Conservation (phyloP, 2,888 invertebrate species). For the Sacculina carcini region DNA sequence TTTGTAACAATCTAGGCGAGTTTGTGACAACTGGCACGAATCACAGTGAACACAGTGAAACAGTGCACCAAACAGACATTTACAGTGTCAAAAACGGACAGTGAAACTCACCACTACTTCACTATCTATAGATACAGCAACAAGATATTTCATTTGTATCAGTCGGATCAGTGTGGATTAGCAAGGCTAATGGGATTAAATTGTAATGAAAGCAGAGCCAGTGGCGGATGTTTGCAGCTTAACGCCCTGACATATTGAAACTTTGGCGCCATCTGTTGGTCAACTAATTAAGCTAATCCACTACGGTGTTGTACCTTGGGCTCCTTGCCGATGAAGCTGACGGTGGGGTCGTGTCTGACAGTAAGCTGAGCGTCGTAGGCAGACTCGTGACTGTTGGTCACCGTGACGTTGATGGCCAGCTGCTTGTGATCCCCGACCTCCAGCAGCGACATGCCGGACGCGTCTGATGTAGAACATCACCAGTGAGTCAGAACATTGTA, state of each 20-base stretch:
- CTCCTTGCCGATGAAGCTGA: slow-evolving; percentile 47
- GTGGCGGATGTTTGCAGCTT: no score
- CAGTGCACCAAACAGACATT: not conserved
- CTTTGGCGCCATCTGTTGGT: no score
- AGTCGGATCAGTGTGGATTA: no score
- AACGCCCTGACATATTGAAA: no score
- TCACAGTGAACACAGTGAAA: slow-evolving; percentile 2
- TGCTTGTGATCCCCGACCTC: slow-evolving; percentile 46
- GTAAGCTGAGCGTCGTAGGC: slow-evolving; percentile 66
- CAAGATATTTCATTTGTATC: no score
- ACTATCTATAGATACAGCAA: no score
- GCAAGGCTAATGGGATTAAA: no score
- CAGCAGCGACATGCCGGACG: slow-evolving; percentile 18
- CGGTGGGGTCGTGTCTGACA: slow-evolving; percentile 44
- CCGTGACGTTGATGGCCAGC: slow-evolving; percentile 42
- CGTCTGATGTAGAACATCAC: slow-evolving; percentile 12
- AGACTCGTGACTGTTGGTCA: slow-evolving; percentile 56
- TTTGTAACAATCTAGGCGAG: no score
- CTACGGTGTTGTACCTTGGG: slow-evolving; percentile 27
- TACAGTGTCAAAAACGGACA: not conserved
- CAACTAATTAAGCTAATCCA: not conserved
- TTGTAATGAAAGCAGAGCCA: not conserved
- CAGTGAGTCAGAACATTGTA: no score
- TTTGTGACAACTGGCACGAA: slow-evolving; percentile 13
- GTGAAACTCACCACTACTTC: no score